Evolutionary conservation across 2,888 invertebrate species (phyloP).

Genomic region (Ormyrus thymus): DNA sequence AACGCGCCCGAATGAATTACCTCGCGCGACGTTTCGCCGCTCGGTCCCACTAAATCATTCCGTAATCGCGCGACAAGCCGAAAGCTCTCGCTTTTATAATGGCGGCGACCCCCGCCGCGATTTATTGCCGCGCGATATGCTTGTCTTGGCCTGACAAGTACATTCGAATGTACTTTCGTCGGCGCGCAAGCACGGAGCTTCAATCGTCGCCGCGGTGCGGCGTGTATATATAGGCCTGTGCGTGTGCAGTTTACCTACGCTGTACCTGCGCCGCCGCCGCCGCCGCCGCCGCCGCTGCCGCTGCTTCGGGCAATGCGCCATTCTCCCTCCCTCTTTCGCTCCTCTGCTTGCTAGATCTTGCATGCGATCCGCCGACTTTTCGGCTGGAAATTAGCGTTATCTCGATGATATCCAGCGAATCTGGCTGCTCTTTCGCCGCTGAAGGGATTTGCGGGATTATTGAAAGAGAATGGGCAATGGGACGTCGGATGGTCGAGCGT

Average conservation of each 20-base stretch:
- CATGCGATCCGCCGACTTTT: neutral
- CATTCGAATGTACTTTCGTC: conserved; percentile 53
- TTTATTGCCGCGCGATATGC: conserved; percentile 54
- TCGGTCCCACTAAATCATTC: conserved; percentile 53
- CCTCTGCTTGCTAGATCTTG: neutral
- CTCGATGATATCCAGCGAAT: conserved; percentile 8
- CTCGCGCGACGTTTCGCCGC: conserved; percentile 38
- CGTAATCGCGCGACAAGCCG: conserved; percentile 57
- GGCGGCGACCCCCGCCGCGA: conserved; percentile 19
- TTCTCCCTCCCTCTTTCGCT: conserved; percentile 8
- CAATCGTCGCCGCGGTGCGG: neutral
- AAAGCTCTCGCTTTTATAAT: conserved; percentile 57
- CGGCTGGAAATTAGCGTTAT: conserved; percentile 41
- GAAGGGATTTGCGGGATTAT: too few relatives aligned
- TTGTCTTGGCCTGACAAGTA: conserved; percentile 51
- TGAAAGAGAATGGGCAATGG: too few relatives aligned
- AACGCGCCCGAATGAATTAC: conserved; percentile 46
- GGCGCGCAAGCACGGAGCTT: neutral
- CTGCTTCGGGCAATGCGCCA: conserved; percentile 28
- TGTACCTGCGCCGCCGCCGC: neutral
- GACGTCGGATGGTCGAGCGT: too few relatives aligned
- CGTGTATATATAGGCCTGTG: too few relatives aligned
- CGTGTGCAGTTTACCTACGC: too few relatives aligned
- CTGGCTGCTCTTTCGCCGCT: neutral
- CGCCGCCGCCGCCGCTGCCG: neutral